Base-by-base conservation (phyloP, 2,113 vertebrate genomes). In the Dasyprocta punctata region DNA sequence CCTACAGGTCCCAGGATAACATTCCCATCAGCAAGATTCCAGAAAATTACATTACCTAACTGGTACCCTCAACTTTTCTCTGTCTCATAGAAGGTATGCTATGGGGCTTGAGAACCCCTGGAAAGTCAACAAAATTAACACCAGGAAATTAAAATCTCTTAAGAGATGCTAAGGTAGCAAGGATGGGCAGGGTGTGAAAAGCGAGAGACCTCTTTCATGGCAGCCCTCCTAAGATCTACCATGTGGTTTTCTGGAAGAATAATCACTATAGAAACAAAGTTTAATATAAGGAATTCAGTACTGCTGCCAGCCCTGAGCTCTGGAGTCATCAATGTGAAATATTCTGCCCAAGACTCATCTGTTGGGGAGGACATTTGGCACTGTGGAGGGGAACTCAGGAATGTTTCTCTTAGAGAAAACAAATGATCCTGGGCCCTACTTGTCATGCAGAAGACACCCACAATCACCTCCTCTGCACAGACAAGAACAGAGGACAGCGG, bases 261-360 rank as follows among this genome's bases (percentile, higher is more conserved):
- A 82, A 82, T 96, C 84, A 54, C 67, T 67, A n/a, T 0, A 47
- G 69, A 97, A 96, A 96, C 94, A 30, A 90, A 87, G 82, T 69
- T 82, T 96, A 85, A 80, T 94, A 60, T 92, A 92, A 97, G 94
- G 69, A 97, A 88, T 94, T 96, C 90, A 94, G 92, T 60, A 28
- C 93, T 4, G 5, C 4, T 47, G 88, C 94, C 83, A 56, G 67
- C 44, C 10, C 82, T 1, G 0, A 65, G 84, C 75, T 82, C 65
- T 65, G 54, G 47, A 95, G 80, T 89, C 92, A 69, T 94, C 82
- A 54, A 41, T 61, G 49, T 97, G 92, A 94, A 93, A 86, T 96
- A 77, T 80, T 54, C 93, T 71, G 38, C 85, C 81, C 30, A 22
- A 41, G 28, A 77, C 78, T 49, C 52, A 71, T 90, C 92, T 75